Evolutionary conservation across 2,797 vertebrate genomes (phyloP).

Genomic region (Alectoris magna): DNA sequence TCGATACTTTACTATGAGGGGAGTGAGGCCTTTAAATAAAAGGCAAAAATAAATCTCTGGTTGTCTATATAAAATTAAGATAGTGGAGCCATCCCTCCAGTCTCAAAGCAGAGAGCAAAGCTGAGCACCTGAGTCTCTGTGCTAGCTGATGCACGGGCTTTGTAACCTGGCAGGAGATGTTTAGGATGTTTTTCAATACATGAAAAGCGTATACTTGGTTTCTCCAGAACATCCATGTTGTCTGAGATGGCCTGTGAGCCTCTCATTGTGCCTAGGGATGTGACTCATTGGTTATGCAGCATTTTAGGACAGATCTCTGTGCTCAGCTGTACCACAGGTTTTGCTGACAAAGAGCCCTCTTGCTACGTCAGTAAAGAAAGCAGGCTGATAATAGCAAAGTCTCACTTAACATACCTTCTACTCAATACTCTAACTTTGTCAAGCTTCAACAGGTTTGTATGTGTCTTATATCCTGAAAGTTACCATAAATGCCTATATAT

Average conservation of each 20-base stretch:
- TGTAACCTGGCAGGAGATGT: not conserved
- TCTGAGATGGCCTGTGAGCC: not conserved
- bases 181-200: not conserved
- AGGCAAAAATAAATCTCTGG: constrained; percentile 30
- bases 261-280: not conserved
- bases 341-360: not conserved
- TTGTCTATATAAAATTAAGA: constrained; percentile 34
- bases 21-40: constrained; percentile 47
- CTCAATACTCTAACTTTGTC: not conserved
- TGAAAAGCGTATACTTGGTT: not conserved
- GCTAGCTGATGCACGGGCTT: not conserved
- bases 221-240: not conserved
- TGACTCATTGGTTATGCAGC: not conserved
- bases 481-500: not conserved
- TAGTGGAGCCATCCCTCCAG: not conserved
- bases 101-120: not conserved
- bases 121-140: not conserved
- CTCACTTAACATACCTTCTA: not conserved
- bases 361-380: constrained; percentile 25
- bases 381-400: not conserved
- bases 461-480: not conserved
- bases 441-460: not conserved
- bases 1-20: not conserved
- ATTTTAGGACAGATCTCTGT: not conserved
- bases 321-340: not conserved